Percentiles rank a stretch among this genome's conserved stretches.
Evolutionary conservation across 2,888 invertebrate species (phyloP).

Genomic region (Nymphalis polychloros): DNA sequence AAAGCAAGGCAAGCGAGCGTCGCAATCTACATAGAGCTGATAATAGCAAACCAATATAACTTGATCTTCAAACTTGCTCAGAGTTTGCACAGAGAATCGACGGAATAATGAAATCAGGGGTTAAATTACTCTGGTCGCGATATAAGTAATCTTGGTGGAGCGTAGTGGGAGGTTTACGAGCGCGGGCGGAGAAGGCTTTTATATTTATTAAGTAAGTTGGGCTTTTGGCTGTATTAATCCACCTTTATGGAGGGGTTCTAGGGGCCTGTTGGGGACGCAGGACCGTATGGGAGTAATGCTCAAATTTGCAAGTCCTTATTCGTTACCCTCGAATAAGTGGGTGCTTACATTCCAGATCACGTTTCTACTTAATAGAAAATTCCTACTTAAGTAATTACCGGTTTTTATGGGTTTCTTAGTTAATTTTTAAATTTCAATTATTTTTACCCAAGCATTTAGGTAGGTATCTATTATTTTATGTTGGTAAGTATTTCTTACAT

Average conservation of each 20-base stretch:
- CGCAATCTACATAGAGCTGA: constrained; percentile 81
- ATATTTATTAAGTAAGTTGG: constrained; percentile 83
- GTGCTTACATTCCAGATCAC: constrained; percentile 27
- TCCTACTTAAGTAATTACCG: constrained; percentile 18
- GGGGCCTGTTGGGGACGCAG: constrained; percentile 55
- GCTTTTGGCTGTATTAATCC: constrained; percentile 81
- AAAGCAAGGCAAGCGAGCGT: constrained; percentile 67
- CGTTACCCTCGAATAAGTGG: constrained; percentile 21
- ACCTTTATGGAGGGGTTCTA: constrained; percentile 77
- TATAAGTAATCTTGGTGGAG: constrained; percentile 78
- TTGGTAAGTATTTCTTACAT: not conserved
- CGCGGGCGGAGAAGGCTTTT: constrained; percentile 79
- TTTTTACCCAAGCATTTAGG: not conserved
- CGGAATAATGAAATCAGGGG: constrained; percentile 65
- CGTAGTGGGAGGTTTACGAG: constrained; percentile 78
- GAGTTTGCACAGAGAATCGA: constrained; percentile 42
- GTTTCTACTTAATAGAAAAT: constrained; percentile 12
- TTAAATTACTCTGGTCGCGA: constrained; percentile 59
- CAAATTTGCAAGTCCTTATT: constrained; percentile 35
- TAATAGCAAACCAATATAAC: constrained; percentile 65
- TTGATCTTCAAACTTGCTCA: constrained; percentile 55
- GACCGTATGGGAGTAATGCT: constrained; percentile 36
- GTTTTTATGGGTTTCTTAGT: constrained; percentile 5
- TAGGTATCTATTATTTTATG: not conserved
- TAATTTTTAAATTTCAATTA: not conserved